These are phyloP conservation scores for Amphiprion percula DNA, from an alignment of 2,113 vertebrate species.

Conservation along the genomic window DNA sequence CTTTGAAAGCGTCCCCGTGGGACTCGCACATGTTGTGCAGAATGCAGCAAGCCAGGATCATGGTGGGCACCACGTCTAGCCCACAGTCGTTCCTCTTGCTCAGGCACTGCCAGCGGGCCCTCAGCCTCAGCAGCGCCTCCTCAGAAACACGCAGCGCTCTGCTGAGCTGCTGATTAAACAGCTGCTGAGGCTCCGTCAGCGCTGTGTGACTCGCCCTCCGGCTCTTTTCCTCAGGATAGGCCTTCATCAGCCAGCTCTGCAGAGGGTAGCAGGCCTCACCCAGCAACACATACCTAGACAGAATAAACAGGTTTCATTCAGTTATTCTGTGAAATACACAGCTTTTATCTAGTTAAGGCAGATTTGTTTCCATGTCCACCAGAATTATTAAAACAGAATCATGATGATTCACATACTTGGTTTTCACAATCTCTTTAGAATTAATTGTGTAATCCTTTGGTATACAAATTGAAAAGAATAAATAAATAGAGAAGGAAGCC, in stretches of 20 bases:
- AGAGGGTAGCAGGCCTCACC: constrained; percentile 83
- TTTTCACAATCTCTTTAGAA: too few species aligned
- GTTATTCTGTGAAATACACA: background rate
- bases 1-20: constrained; percentile 77
- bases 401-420: too few species aligned
- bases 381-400: too few species aligned
- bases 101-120: constrained; percentile 83
- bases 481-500: too few species aligned
- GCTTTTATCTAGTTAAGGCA: too few species aligned
- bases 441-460: too few species aligned
- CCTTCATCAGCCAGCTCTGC: constrained; percentile 84
- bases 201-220: background rate
- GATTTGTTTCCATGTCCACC: too few species aligned
- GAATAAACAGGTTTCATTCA: constrained; percentile 11
- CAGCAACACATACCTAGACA: constrained; percentile 78
- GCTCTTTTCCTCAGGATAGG: constrained; percentile 66
- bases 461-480: too few species aligned
- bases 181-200: constrained; percentile 50
- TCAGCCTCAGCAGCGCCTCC: constrained; percentile 78
- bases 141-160: constrained; percentile 59
- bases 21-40: constrained; percentile 85
- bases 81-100: constrained; percentile 83
- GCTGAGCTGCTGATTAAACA: constrained; percentile 75
- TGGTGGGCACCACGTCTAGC: constrained; percentile 81
- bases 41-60: constrained; percentile 83